Percentiles rank a stretch among this genome's conserved stretches.
Evolutionary conservation across 2,113 vertebrate genomes (phyloP).

Genomic region (Ctenomys sociabilis): DNA sequence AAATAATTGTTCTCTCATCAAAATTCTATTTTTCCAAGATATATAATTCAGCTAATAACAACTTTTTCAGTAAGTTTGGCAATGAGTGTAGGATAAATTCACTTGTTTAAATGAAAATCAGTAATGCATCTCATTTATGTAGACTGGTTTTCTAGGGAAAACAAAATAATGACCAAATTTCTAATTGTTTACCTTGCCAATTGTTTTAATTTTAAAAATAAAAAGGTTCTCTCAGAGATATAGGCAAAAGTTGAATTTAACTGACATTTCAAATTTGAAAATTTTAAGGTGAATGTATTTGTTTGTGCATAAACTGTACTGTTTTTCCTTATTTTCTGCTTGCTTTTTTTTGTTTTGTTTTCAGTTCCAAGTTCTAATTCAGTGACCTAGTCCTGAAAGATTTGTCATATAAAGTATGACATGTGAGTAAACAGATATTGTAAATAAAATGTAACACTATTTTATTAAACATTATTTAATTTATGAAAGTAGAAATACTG

Average conservation of each 20-base stretch:
- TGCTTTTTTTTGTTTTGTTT: slow-evolving; percentile 70
- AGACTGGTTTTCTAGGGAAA: slow-evolving; percentile 21
- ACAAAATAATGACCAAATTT: slow-evolving; percentile 33
- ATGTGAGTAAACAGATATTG: slow-evolving; percentile 77
- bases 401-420: slow-evolving; percentile 74
- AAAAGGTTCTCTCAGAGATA: background rate
- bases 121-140: background rate
- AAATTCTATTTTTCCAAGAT: slow-evolving; percentile 1
- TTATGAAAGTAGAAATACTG: slow-evolving; percentile 45
- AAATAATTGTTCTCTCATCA: slow-evolving; percentile 15
- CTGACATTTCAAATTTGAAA: background rate
- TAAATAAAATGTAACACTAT: slow-evolving; percentile 57
- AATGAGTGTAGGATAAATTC: background rate
- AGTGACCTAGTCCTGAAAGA: slow-evolving; percentile 79
- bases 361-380: slow-evolving; percentile 82
- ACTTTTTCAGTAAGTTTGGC: background rate
- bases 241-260: slow-evolving; percentile 16
- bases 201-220: slow-evolving; percentile 29
- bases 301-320: slow-evolving; percentile 30
- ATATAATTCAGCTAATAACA: background rate
- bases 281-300: slow-evolving; percentile 33
- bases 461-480: slow-evolving; percentile 65
- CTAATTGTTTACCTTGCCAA: background rate
- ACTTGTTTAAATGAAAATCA: slow-evolving; percentile 25
- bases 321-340: slow-evolving; percentile 70